Evolutionary conservation across 2,113 vertebrate genomes (phyloP).

Genomic region (Nibea coibor): DNA sequence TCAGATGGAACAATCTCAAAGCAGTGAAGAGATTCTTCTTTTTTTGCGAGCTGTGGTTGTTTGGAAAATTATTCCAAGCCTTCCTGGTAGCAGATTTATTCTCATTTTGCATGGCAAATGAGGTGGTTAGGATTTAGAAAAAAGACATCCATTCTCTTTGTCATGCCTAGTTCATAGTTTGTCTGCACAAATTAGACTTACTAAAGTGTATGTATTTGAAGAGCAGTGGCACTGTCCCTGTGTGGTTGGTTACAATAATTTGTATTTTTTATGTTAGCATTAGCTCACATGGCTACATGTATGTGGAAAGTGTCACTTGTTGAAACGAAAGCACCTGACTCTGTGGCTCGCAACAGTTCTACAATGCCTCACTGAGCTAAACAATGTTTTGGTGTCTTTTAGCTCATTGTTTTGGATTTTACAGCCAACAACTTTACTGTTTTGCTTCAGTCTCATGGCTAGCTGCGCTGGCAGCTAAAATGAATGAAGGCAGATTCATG

Average conservation of each 20-base stretch:
- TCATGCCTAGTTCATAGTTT: not conserved
- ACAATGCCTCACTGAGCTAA: too few relatives aligned
- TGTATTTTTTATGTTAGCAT: not conserved
- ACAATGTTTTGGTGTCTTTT: too few relatives aligned
- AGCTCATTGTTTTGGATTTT: too few relatives aligned
- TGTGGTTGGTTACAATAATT: not conserved
- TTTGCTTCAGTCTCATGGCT: too few relatives aligned
- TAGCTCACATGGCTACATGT: not conserved
- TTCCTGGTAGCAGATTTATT: constrained; percentile 34
- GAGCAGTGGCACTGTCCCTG: too few relatives aligned
- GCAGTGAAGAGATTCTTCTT: not conserved
- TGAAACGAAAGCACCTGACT: not conserved
- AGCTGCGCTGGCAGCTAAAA: not conserved
- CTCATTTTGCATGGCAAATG: constrained; percentile 56
- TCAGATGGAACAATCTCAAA: constrained; percentile 8
- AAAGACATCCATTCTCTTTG: not conserved
- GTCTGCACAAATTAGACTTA: not conserved
- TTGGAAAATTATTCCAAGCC: constrained; percentile 17
- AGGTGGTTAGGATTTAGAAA: constrained; percentile 34
- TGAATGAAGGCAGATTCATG: not conserved
- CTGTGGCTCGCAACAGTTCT: too few relatives aligned
- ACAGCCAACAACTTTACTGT: too few relatives aligned
- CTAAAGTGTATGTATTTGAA: too few relatives aligned
- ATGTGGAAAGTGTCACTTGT: not conserved
- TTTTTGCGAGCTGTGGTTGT: constrained; percentile 31